These are phyloP conservation scores for Miichthys miiuy DNA, from an alignment of 2,797 vertebrate genomes.

Conservation along the genomic window DNA sequence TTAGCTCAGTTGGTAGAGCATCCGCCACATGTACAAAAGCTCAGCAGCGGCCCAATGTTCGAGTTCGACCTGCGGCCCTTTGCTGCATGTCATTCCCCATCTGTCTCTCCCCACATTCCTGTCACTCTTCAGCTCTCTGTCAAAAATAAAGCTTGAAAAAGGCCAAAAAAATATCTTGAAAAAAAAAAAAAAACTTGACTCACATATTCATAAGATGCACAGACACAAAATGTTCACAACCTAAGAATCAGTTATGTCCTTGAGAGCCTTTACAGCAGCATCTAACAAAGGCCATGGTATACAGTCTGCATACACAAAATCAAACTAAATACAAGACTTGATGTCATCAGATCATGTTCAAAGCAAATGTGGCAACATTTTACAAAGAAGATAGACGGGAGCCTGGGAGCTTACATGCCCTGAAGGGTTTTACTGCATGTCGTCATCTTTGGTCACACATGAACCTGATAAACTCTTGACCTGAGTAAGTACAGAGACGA, in stretches of 20 bases:
- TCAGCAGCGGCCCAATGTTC: too few relatives aligned
- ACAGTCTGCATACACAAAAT: constrained; percentile 11
- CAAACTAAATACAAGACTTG: background rate
- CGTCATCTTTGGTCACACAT: constrained; percentile 39
- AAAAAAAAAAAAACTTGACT: background rate
- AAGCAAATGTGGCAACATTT: constrained; percentile 14
- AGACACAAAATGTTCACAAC: background rate
- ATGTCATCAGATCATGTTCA: constrained; percentile 37
- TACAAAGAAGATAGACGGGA: constrained; percentile 20
- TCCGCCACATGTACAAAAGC: too few relatives aligned
- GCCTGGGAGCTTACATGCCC: background rate
- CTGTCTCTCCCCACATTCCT: too few relatives aligned
- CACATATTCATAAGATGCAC: background rate
- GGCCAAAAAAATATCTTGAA: too few relatives aligned
- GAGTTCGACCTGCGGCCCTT: too few relatives aligned
- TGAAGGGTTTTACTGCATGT: constrained; percentile 25
- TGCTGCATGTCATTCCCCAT: too few relatives aligned
- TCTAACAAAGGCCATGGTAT: constrained; percentile 13
- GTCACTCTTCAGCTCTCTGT: too few relatives aligned
- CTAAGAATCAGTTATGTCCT: background rate
- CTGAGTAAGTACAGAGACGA: background rate
- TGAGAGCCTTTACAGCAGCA: background rate
- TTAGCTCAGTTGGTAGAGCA: too few relatives aligned
- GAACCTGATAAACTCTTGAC: constrained; percentile 27
- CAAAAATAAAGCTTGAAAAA: too few relatives aligned